A percentile compares a stretch with the other conserved stretches of the same genome.
Evolutionary conservation across 1,140 invertebrate genomes (phyloP).

Genomic region (Trachymyrmex cornetzi): DNA sequence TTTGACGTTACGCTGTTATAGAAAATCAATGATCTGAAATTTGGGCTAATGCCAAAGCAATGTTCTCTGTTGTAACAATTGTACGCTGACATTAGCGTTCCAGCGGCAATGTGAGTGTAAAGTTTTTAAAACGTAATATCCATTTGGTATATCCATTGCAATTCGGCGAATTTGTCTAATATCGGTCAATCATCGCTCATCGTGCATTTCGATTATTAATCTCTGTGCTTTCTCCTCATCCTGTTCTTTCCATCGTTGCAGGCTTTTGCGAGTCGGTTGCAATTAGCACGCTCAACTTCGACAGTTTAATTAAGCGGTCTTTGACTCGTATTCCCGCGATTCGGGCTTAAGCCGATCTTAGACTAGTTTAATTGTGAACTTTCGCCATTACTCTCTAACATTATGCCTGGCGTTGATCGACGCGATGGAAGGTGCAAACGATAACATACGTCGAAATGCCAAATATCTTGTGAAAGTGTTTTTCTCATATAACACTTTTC

Average conservation of each 20-base stretch:
- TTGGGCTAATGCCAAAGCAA: constrained; percentile 20
- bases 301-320: constrained; percentile 84
- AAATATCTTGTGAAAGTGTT: not conserved
- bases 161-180: constrained; percentile 23
- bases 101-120: constrained; percentile 45
- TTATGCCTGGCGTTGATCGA: constrained; percentile 62
- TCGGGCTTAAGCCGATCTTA: constrained; percentile 61
- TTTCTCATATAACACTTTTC: not conserved
- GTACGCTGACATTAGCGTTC: not conserved
- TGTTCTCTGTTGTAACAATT: constrained; percentile 42
- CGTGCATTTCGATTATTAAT: constrained; percentile 46
- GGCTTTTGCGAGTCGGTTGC: constrained; percentile 75
- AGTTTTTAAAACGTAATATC: constrained; percentile 22
- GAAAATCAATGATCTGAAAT: constrained; percentile 62
- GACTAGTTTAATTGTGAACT: constrained; percentile 65
- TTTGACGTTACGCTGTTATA: constrained; percentile 25
- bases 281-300: constrained; percentile 84
- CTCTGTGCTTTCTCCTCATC: not conserved
- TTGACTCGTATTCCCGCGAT: constrained; percentile 67
- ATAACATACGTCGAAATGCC: constrained; percentile 23
- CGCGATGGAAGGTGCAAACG: constrained; percentile 36
- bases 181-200: constrained; percentile 21
- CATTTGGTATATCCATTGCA: constrained; percentile 8
- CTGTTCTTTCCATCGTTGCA: not conserved
- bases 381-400: constrained; percentile 57